Evolutionary conservation across 2,888 invertebrate genomes (phyloP).

Genomic region (Rhingia rostrata): DNA sequence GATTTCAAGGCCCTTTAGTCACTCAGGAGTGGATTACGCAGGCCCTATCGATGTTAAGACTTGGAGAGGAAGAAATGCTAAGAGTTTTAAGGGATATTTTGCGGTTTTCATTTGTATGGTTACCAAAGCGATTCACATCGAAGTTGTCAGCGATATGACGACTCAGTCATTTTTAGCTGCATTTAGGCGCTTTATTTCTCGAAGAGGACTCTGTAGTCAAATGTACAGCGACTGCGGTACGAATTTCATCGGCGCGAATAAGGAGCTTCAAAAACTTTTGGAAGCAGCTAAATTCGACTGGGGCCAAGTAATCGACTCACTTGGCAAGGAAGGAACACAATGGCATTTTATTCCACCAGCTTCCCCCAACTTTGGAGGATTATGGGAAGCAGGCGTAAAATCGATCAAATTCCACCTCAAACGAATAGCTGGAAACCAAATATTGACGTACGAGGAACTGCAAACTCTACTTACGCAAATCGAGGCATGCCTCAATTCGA

Average conservation of each 20-base stretch:
- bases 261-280: slow-evolving; percentile 10
- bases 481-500: slow-evolving; percentile 5
- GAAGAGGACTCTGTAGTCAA: slow-evolving; percentile 75
- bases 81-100: slow-evolving; percentile 75
- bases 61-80: slow-evolving; percentile 53
- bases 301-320: not conserved
- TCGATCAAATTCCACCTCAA: not conserved
- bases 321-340: slow-evolving; percentile 37
- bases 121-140: slow-evolving; percentile 52
- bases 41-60: slow-evolving; percentile 70
- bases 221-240: slow-evolving; percentile 77
- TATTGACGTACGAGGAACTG: slow-evolving; percentile 13
- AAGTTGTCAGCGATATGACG: slow-evolving; percentile 50
- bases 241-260: slow-evolving; percentile 77
- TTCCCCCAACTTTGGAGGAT: slow-evolving; percentile 39
- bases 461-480: slow-evolving; percentile 7
- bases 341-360: slow-evolving; percentile 77
- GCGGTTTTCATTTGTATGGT: slow-evolving; percentile 76
- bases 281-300: slow-evolving; percentile 2
- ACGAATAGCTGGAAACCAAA: not conserved
- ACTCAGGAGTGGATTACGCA: slow-evolving; percentile 73
- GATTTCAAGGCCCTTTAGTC: slow-evolving; percentile 61
- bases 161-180: slow-evolving; percentile 76
- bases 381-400: slow-evolving; percentile 1
- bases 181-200: slow-evolving; percentile 75